Evolutionary conservation across 2,113 vertebrate species (phyloP).

Genomic region (Pituophis catenifer): DNA sequence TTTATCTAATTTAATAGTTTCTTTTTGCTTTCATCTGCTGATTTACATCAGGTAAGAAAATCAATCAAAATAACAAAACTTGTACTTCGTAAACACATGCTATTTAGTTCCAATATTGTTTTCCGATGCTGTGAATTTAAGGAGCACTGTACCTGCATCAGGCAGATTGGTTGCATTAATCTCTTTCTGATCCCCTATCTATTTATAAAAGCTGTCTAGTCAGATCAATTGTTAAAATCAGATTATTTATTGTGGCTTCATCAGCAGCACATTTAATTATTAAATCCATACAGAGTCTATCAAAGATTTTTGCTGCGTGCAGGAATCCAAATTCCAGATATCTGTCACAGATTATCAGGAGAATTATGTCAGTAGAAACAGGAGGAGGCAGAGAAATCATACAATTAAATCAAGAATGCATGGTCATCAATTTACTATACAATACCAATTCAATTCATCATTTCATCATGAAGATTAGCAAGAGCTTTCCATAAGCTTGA

Average conservation of each 20-base stretch:
- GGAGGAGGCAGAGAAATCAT: neutral
- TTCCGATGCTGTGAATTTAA: fast-evolving
- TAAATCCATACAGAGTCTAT: neutral
- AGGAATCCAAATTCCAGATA: neutral
- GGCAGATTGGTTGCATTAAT: neutral
- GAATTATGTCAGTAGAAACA: neutral
- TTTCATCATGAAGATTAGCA: neutral
- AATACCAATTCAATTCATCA: neutral
- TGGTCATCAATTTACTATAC: neutral
- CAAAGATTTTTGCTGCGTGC: neutral
- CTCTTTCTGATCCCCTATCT: neutral
- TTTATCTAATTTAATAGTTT: slow-evolving; percentile 14
- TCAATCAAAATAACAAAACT: neutral
- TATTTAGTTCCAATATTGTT: neutral
- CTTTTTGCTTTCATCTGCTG: slow-evolving; percentile 8
- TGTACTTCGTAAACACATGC: neutral
- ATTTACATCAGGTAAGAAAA: slow-evolving; percentile 19
- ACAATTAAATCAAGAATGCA: neutral
- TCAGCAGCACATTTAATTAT: neutral
- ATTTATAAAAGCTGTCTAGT: neutral
- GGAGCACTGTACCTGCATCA: neutral
- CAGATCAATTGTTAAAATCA: neutral
- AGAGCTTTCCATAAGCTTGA: neutral
- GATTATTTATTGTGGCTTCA: neutral
- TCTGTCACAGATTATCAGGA: neutral